Conservation (phyloP, 2,797 vertebrate species). For the Apogon talboti region DNA sequence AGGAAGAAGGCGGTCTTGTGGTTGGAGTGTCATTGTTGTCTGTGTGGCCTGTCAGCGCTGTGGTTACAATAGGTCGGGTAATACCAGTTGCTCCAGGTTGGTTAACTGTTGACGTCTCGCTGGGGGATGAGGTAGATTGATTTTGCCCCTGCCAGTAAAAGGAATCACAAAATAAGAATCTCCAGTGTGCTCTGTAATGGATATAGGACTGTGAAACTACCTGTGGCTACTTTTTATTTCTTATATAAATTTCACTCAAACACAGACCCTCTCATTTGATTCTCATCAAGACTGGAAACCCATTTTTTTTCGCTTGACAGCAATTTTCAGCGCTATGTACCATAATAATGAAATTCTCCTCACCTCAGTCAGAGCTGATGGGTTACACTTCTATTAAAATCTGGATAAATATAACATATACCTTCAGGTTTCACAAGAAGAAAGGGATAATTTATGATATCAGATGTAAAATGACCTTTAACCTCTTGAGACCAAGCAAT, state of each 20-base stretch:
- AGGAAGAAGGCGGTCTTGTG: rapidly evolving
- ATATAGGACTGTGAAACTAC: no score
- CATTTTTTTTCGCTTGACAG: no score
- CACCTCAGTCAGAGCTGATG: no score
- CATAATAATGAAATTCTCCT: no score
- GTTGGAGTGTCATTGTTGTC: background rate
- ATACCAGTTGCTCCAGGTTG: rapidly evolving
- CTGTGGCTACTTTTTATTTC: no score
- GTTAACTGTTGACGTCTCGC: background rate
- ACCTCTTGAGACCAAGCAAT: no score
- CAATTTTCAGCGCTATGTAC: no score
- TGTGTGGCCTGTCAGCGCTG: rapidly evolving
- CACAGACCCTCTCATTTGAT: no score
- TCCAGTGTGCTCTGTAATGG: no score
- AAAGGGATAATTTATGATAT: background rate
- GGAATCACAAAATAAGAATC: background rate
- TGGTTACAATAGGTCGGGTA: background rate
- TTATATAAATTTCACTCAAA: no score
- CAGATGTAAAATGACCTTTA: background rate
- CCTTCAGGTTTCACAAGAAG: no score
- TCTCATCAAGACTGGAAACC: no score
- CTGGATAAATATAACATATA: background rate
- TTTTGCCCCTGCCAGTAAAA: background rate
- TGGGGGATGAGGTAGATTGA: background rate
- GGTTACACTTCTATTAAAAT: background rate